These are phyloP conservation scores for Strigamia transsilvanica DNA, from an alignment of 2,888 invertebrate species.

Conservation along the genomic window DNA sequence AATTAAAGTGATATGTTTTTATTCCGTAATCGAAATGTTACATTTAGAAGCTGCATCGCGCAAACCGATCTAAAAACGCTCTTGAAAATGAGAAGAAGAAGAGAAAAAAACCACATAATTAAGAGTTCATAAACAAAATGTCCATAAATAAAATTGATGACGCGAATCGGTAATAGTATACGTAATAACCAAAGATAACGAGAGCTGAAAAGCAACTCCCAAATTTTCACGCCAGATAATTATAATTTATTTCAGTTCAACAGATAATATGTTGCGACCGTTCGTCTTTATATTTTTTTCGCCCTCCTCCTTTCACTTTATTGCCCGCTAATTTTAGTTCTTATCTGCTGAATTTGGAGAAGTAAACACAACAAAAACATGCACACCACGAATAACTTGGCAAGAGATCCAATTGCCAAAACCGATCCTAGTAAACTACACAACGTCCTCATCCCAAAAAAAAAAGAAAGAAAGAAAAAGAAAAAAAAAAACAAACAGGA, in stretches of 20 bases:
- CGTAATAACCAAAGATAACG: slow-evolving; percentile 34
- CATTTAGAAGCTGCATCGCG: neutral
- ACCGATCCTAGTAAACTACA: slow-evolving; percentile 32
- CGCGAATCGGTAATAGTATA: slow-evolving; percentile 44
- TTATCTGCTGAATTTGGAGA: slow-evolving; percentile 50
- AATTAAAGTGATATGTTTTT: neutral
- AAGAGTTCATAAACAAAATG: slow-evolving; percentile 5
- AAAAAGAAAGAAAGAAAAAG: neutral
- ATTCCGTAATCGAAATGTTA: neutral
- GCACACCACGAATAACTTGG: slow-evolving; percentile 46
- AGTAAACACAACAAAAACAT: slow-evolving; percentile 53
- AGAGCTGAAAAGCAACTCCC: slow-evolving; percentile 33
- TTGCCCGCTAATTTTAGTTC: slow-evolving; percentile 50
- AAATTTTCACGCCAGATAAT: slow-evolving; percentile 26
- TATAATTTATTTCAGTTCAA: slow-evolving; percentile 39
- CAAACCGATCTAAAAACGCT: neutral
- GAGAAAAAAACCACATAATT: neutral
- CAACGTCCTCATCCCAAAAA: slow-evolving; percentile 2
- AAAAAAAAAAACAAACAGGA: neutral
- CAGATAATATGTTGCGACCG: slow-evolving; percentile 3
- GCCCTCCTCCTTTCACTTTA: neutral
- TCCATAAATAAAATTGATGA: neutral
- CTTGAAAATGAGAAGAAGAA: neutral
- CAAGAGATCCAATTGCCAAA: slow-evolving; percentile 36
- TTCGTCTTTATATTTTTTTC: slow-evolving; percentile 27